A percentile compares a stretch with the other conserved stretches of the same genome.
These are phyloP conservation scores for Grammomys dolichurus DNA, from an alignment of 2,113 vertebrate genomes.

Conservation along the genomic window DNA sequence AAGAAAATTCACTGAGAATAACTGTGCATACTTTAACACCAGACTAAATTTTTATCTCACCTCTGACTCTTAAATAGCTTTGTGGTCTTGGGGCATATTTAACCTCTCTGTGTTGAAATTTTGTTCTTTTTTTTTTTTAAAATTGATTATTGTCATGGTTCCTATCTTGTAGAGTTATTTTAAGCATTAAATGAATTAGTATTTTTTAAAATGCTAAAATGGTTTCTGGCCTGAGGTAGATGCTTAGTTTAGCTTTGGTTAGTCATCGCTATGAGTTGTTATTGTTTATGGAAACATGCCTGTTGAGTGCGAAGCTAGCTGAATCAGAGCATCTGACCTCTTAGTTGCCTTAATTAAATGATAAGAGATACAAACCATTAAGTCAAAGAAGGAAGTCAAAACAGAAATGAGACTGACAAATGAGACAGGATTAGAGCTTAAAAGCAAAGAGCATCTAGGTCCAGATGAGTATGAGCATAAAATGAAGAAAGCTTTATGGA, in stretches of 20 bases:
- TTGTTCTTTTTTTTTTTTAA: background rate
- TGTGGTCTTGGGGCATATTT: slow-evolving; percentile 21
- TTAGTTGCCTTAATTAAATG: slow-evolving; percentile 28
- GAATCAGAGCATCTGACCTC: background rate
- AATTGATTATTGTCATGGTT: background rate
- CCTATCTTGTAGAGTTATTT: background rate
- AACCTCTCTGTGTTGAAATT: background rate
- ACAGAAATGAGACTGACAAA: background rate
- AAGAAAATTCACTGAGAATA: slow-evolving; percentile 15
- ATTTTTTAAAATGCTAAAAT: slow-evolving; percentile 1
- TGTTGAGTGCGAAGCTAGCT: slow-evolving; percentile 29
- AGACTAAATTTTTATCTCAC: slow-evolving; percentile 31
- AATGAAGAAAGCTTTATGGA: slow-evolving; percentile 17
- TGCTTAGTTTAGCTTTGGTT: slow-evolving; percentile 40
- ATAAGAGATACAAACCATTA: background rate
- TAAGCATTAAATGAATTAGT: slow-evolving; percentile 43
- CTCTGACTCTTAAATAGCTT: background rate
- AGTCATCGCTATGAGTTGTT: background rate
- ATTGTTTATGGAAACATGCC: slow-evolving; percentile 16
- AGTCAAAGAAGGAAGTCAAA: background rate
- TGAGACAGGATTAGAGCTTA: slow-evolving; percentile 4
- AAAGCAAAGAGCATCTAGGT: background rate
- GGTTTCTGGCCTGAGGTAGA: background rate
- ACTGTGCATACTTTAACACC: slow-evolving; percentile 2
- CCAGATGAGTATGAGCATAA: background rate